Evolutionary conservation across 2,888 invertebrate species (phyloP), one percentile per base, ranked within the genome.

Genomic region (Cryptocheilus praepositus): DNA sequence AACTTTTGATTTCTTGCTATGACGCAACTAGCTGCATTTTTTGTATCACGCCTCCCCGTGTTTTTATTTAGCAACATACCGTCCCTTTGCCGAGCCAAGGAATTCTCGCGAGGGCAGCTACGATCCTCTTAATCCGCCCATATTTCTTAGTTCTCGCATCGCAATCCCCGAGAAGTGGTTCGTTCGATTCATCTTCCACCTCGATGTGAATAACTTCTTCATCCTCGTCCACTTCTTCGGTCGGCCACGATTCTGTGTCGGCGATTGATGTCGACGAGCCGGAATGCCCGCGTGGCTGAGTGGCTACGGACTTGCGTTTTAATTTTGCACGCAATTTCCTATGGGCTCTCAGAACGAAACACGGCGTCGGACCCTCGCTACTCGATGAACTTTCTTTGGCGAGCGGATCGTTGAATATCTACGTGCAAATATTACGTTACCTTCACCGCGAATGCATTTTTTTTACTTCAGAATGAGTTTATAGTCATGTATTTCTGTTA

Each of bases 351-450:
- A 81, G 61, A 8, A 79, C 76, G 70, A 86, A 84, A 51, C 83
- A 79, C 15, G 77, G 77, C 19, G 79, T 73, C 22, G 74, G 70
- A 43, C 75, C 74, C 28, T 81, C 82, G 21, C 74, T 79, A 55
- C 79, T 76, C 45, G 73, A 78, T 11, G 67, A 61, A 11, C 67
- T 5, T 3, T 70, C 73, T 22, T 16, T 71, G 8, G 54, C 56
- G 4, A 79, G 71, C 45, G 81, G 77, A 59, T 83, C 81, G 62
- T 83, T 81, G 59, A 85, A 85, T 73, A 85, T 83, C 85, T 85
- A 56, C 25, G 61, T n/a, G n/a, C n/a, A n/a, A n/a, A n/a, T n/a
- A n/a, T n/a, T n/a, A n/a, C n/a, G n/a, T n/a, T n/a, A n/a, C n/a
- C n/a, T n/a, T n/a, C n/a, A n/a, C n/a, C n/a, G n/a, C n/a, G n/a